Percentiles rank a stretch among this genome's conserved stretches.
Conservation (phyloP, 2,113 vertebrate species). For the Murina feae region DNA sequence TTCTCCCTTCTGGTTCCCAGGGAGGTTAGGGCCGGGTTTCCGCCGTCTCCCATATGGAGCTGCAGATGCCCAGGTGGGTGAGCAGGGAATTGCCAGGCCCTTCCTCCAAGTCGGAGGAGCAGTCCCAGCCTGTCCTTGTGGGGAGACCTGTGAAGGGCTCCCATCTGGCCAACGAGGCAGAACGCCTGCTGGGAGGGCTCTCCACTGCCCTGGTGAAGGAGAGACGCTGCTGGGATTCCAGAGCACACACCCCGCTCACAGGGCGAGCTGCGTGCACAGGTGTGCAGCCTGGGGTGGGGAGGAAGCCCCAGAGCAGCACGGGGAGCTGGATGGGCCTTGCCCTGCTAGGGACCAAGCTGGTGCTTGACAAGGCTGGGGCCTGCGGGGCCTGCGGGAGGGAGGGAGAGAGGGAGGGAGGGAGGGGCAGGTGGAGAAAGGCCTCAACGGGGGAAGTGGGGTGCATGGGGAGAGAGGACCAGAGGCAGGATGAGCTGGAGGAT, state of each 20-base stretch:
- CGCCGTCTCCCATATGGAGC: background rate
- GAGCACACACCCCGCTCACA: background rate
- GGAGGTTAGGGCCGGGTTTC: background rate
- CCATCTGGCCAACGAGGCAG: background rate
- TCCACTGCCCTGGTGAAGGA: background rate
- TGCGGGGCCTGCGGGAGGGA: background rate
- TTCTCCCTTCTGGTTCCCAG: background rate
- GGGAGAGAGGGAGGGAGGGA: background rate
- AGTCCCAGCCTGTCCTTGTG: background rate
- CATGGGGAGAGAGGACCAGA: rapidly evolving
- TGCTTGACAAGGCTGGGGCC: background rate
- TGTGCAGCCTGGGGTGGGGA: background rate
- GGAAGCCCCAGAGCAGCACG: background rate
- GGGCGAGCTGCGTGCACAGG: background rate
- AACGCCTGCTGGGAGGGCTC: background rate
- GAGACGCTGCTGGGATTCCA: rapidly evolving
- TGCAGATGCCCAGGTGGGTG: background rate
- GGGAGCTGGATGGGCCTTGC: background rate
- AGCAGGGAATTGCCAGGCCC: background rate
- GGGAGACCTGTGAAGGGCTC: background rate
- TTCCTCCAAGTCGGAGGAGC: background rate
- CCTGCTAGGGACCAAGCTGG: background rate
- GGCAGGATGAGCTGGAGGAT: no score
- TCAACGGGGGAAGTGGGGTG: background rate
- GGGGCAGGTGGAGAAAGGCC: background rate